Evolutionary conservation across 2,797 vertebrate species (phyloP).

Genomic region (Parotocinclus haroldoi): DNA sequence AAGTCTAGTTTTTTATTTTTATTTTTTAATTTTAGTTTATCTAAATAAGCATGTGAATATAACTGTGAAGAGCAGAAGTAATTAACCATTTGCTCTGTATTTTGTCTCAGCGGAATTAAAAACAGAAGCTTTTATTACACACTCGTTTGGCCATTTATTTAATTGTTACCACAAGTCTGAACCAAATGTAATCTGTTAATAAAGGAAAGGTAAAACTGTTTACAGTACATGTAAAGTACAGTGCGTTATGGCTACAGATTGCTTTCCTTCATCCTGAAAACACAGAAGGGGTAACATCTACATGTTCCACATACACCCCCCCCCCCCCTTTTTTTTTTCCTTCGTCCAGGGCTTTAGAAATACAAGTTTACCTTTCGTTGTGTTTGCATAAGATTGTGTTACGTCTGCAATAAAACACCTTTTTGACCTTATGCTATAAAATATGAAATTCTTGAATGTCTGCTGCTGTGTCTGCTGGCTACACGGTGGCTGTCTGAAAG

Average conservation of each 20-base stretch:
- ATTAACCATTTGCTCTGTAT: too few relatives aligned
- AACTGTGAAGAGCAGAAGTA: too few relatives aligned
- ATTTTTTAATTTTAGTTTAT: too few relatives aligned
- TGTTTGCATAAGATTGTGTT: conserved; percentile 60
- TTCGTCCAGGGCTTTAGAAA: conserved; percentile 46
- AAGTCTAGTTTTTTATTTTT: too few relatives aligned
- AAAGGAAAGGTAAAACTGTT: too few relatives aligned
- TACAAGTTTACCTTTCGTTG: conserved; percentile 56
- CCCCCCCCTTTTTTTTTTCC: conserved; percentile 29
- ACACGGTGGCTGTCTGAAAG: conserved; percentile 40
- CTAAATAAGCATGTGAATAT: too few relatives aligned
- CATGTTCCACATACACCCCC: conserved; percentile 46
- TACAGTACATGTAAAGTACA: too few relatives aligned
- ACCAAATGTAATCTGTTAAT: too few relatives aligned
- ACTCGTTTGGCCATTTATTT: too few relatives aligned
- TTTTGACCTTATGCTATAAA: conserved; percentile 52
- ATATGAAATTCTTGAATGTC: conserved; percentile 57
- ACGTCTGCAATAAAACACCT: conserved; percentile 63
- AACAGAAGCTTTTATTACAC: too few relatives aligned
- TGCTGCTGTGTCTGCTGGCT: conserved; percentile 49
- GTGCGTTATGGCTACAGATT: conserved; percentile 8
- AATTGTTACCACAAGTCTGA: too few relatives aligned
- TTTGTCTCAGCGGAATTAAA: too few relatives aligned
- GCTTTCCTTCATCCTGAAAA: conserved; percentile 49
- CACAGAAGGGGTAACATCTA: conserved; percentile 59